Percentiles rank a stretch among this genome's conserved stretches.
Conservation (phyloP, 2,113 vertebrate genomes). For the Solea senegalensis region DNA sequence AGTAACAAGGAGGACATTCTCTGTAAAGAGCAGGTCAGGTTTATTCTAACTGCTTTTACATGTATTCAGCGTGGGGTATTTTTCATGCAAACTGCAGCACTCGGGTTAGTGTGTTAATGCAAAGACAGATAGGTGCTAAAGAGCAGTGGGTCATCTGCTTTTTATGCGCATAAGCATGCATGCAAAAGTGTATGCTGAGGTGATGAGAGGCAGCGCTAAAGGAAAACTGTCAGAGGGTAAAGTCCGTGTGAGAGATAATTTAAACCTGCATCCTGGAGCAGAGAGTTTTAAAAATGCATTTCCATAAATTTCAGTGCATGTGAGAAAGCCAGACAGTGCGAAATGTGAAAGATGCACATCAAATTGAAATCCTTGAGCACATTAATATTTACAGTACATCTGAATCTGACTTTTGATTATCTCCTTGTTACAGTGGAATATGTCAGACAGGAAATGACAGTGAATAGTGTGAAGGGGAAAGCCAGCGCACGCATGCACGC, state of each 20-base stretch:
- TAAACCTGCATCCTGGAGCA: background rate
- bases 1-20: too few relatives aligned
- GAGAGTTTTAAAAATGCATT: background rate
- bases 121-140: background rate
- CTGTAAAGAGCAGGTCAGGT: too few relatives aligned
- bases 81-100: background rate
- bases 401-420: background rate
- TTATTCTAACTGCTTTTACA: too few relatives aligned
- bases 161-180: background rate
- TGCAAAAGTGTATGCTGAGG: background rate
- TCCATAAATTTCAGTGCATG: background rate
- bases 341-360: slow-evolving; percentile 5
- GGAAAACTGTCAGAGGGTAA: background rate
- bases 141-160: background rate
- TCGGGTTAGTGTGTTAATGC: background rate
- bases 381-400: slow-evolving; percentile 6
- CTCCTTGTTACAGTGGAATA: background rate
- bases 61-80: background rate
- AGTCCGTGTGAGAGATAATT: background rate
- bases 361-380: slow-evolving; percentile 5
- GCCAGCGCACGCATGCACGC: background rate
- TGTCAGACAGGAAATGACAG: background rate
- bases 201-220: background rate
- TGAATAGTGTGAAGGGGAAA: background rate
- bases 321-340: slow-evolving; percentile 1